Conservation (phyloP, 2,113 vertebrate genomes). For the Puffinus mauretanicus region DNA sequence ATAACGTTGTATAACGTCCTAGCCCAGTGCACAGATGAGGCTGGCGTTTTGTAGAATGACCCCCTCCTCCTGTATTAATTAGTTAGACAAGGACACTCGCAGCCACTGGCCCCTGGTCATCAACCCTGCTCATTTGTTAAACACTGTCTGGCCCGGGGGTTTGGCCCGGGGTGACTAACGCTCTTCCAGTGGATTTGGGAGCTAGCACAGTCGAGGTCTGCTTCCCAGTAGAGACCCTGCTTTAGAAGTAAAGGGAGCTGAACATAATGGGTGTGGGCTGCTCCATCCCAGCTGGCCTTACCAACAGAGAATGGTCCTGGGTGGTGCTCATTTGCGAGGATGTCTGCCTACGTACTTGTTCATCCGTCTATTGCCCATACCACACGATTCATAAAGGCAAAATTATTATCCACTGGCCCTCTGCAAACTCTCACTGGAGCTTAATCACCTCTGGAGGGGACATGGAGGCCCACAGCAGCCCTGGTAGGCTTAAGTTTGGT, state of each 20-base stretch:
- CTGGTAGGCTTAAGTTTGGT: background rate
- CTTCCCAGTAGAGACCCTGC: background rate
- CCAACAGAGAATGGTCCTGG: background rate
- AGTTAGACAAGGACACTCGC: background rate
- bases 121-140: background rate
- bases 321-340: background rate
- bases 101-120: background rate
- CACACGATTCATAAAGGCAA: background rate
- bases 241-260: background rate
- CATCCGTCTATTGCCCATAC: background rate
- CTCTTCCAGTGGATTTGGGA: background rate
- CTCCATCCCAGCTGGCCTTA: background rate
- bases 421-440: background rate
- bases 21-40: background rate
- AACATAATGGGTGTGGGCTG: background rate
- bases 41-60: background rate
- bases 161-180: background rate
- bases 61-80: background rate
- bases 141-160: background rate
- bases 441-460: background rate
- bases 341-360: background rate
- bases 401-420: background rate
- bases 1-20: accelerated
- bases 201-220: background rate
- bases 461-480: background rate